Percentiles rank a stretch among this genome's conserved stretches.
These are phyloP conservation scores for Penaeus chinensis DNA, from an alignment of 1,140 invertebrate species.

Conservation along the genomic window DNA sequence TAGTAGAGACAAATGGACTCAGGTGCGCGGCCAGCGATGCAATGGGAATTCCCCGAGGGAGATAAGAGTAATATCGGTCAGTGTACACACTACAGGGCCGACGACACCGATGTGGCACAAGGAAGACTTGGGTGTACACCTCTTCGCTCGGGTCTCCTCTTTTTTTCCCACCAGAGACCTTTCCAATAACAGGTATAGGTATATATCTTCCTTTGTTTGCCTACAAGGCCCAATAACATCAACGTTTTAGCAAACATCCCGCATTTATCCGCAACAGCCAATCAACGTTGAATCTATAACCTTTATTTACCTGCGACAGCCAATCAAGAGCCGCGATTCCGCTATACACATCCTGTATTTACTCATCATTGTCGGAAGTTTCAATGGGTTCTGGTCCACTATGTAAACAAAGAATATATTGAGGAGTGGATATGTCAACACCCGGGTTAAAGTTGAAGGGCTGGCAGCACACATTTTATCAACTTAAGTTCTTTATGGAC, in stretches of 20 bases:
- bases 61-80: no score
- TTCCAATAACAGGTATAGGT: background rate
- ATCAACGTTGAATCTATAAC: constrained; percentile 52
- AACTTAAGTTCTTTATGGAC: no score
- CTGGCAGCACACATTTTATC: background rate
- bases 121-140: no score
- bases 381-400: constrained; percentile 1
- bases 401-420: constrained; percentile 40
- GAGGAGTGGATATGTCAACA: constrained; percentile 11
- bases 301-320: constrained; percentile 47
- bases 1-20: no score
- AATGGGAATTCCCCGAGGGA: no score
- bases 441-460: constrained; percentile 46
- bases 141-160: no score
- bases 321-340: constrained; percentile 40
- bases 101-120: no score
- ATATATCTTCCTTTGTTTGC: background rate
- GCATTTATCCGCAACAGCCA: constrained; percentile 26
- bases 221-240: no score
- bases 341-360: constrained; percentile 34
- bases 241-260: no score
- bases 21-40: no score
- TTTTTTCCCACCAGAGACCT: no score
- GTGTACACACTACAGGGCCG: no score
- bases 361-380: constrained; percentile 47